Evolutionary conservation across 1,140 invertebrate species (phyloP).

Genomic region (Drosophila ercepeae): DNA sequence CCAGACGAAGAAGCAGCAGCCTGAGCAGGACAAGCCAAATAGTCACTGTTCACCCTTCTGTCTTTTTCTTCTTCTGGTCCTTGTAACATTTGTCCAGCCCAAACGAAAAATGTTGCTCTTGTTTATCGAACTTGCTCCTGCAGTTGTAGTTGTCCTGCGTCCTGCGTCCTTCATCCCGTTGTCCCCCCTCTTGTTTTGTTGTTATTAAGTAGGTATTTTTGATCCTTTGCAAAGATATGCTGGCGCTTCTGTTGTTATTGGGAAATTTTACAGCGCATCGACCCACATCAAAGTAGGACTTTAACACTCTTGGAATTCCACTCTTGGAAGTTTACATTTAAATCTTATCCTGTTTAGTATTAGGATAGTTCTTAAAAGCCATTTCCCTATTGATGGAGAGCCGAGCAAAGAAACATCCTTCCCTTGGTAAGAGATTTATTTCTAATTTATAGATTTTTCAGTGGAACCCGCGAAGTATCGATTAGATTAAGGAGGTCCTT

Average conservation of each 20-base stretch:
- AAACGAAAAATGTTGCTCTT: slow-evolving; percentile 71
- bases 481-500: too few species aligned
- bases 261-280: slow-evolving; percentile 21
- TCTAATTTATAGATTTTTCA: too few species aligned
- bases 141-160: not conserved
- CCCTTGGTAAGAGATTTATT: too few species aligned
- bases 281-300: slow-evolving; percentile 45
- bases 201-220: slow-evolving; percentile 71
- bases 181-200: slow-evolving; percentile 56
- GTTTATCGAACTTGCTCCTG: slow-evolving; percentile 26
- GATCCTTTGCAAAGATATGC: slow-evolving; percentile 45
- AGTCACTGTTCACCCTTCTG: slow-evolving; percentile 46
- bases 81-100: slow-evolving; percentile 74
- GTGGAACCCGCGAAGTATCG: too few species aligned
- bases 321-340: slow-evolving; percentile 2
- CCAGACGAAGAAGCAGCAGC: slow-evolving; percentile 61
- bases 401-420: too few species aligned
- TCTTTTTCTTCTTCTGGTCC: slow-evolving; percentile 14
- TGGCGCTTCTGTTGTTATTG: not conserved
- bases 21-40: slow-evolving; percentile 54
- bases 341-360: not conserved
- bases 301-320: slow-evolving; percentile 18
- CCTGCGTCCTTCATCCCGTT: slow-evolving; percentile 46
- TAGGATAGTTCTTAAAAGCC: too few species aligned
- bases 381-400: not conserved